phyloP scores from a whole-genome alignment of 2,888 invertebrate species.

The Tortricodes alternella region DNA sequence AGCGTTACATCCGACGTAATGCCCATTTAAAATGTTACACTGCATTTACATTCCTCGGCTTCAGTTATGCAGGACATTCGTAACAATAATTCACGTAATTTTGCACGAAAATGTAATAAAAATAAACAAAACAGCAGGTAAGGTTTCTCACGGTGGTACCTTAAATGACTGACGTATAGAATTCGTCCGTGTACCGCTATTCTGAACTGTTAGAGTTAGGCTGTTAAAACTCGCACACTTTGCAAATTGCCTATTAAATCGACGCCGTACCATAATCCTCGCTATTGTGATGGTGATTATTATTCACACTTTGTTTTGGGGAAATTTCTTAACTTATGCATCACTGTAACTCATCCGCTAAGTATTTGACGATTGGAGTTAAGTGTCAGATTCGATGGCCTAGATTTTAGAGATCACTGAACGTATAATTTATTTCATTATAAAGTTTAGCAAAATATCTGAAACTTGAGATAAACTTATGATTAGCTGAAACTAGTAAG shows the following conservation, averaged over 20 bases:
- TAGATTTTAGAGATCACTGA: too few species aligned
- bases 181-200: constrained; percentile 50
- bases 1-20: constrained; percentile 5
- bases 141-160: constrained; percentile 48
- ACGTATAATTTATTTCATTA: too few species aligned
- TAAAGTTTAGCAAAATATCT: too few species aligned
- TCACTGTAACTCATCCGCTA: background rate
- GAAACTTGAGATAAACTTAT: too few species aligned
- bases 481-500: too few species aligned
- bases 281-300: constrained; percentile 24
- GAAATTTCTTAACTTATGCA: background rate
- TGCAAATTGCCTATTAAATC: constrained; percentile 41
- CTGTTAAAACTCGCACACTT: constrained; percentile 48
- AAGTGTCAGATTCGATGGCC: too few species aligned
- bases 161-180: constrained; percentile 39
- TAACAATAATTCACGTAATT: constrained; percentile 26
- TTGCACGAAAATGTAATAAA: constrained; percentile 22
- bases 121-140: constrained; percentile 32
- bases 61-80: constrained; percentile 14
- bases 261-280: constrained; percentile 7
- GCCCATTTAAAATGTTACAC: constrained; percentile 9
- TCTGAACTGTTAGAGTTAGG: constrained; percentile 32
- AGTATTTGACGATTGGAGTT: too few species aligned
- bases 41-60: constrained; percentile 12
- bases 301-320: constrained; percentile 25